phyloP scores from a whole-genome alignment of 2,797 vertebrate species.

The Adelosebastes latens region DNA sequence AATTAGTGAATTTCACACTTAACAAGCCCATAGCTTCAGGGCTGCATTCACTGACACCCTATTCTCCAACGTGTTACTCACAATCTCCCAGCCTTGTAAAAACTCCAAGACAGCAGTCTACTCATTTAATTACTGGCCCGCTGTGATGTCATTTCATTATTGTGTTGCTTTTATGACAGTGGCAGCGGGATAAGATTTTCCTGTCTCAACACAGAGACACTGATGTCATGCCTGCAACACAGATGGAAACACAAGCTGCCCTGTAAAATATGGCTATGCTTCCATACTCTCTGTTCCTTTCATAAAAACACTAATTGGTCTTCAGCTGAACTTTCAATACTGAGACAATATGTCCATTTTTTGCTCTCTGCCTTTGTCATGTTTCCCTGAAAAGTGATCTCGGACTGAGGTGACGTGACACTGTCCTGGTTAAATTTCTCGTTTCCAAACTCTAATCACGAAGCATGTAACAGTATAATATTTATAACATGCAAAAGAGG shows the following conservation, averaged over 20 bases:
- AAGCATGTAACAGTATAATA: constrained; percentile 5
- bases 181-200: constrained; percentile 75
- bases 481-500: constrained; percentile 6
- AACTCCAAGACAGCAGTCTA: constrained; percentile 73
- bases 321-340: constrained; percentile 27
- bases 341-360: not conserved
- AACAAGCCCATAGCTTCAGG: not conserved
- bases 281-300: constrained; percentile 33
- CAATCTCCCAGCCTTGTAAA: constrained; percentile 66
- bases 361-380: not conserved
- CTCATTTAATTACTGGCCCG: constrained; percentile 74
- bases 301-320: constrained; percentile 45
- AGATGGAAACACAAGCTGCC: constrained; percentile 76
- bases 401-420: not conserved
- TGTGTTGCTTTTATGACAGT: constrained; percentile 77
- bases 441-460: not conserved
- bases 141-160: constrained; percentile 80
- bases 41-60: constrained; percentile 23
- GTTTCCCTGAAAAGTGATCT: not conserved
- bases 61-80: constrained; percentile 42
- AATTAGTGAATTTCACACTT: constrained; percentile 20
- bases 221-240: constrained; percentile 76
- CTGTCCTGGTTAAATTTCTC: not conserved
- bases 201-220: constrained; percentile 77
- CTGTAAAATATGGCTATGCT: constrained; percentile 52